Base-by-base conservation (phyloP, 2,797 vertebrate species). In the Rachycentron canadum region DNA sequence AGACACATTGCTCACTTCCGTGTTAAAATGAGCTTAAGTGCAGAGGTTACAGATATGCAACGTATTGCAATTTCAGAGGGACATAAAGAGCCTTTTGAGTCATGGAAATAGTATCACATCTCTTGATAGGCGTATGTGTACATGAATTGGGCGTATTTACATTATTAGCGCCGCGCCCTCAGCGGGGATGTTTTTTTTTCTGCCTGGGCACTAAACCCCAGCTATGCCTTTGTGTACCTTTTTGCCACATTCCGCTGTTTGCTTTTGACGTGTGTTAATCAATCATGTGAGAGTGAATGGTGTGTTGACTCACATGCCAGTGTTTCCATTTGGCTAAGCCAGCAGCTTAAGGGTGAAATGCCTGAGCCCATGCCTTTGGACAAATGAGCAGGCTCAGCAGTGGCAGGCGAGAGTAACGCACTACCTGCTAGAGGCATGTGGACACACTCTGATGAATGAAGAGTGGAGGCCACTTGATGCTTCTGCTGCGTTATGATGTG, bases 311-410 rank as follows among this genome's bases (percentile, higher is more conserved):
- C 94, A 88, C 87, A 90, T 92, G 91, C 93, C 93, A 93, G 89
- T 94, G 93, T 95, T 94, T 94, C 93, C 91, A 93, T 94, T 94
- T 91, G 92, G 91, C 76, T 93, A 93, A 93, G 90, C 91, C 88
- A 38, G 83, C 82, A 89, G 92, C 89, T 93, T 93, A 92, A 72
- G 76, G 72, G 73, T 83, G 83, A 91, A 91, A 94, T 91, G 93
- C 84, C 89, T 85, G 87, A 89, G 87, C 82, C 82, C 79, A 86
- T 83, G 88, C 77, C 86, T 89, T 65, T 81, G 89, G 92, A 90
- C 86, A 84, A 93, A 91, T 91, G 90, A 92, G 87, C 90, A 73
- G 81, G 88, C 86, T 92, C 88, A 92, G 84, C 90, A 92, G 80
- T 73, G 92, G 86, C 84, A 81, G 84, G 61, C 60, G 8, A 75